Percentiles rank a stretch among this genome's conserved stretches.
phyloP scores from a whole-genome alignment of 2,113 vertebrate genomes.

The Cyanoramphus novaezelandiae region DNA sequence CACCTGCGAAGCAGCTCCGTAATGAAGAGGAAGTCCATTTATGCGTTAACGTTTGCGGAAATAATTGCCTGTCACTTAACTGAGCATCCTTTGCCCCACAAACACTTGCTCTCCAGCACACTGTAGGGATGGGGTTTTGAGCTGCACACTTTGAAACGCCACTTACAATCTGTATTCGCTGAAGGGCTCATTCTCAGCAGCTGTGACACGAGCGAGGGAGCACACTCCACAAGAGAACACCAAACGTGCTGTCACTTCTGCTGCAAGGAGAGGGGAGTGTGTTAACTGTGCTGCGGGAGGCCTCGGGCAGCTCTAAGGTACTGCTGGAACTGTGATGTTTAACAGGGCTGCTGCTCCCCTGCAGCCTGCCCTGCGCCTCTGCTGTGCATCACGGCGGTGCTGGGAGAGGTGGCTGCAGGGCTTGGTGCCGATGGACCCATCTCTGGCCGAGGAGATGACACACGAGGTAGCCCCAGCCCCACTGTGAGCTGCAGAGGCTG shows the following conservation, averaged over 20 bases:
- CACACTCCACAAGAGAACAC: background rate
- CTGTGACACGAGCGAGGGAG: background rate
- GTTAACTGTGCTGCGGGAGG: background rate
- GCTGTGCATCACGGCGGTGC: fast-evolving
- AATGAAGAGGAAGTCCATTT: conserved; percentile 63
- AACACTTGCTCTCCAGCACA: conserved; percentile 3
- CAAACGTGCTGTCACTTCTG: background rate
- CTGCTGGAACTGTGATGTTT: background rate
- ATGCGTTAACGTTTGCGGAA: conserved; percentile 12
- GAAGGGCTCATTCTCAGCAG: conserved; percentile 7
- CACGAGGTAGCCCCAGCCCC: fast-evolving
- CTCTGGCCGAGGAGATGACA: background rate
- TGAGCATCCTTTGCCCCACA: conserved; percentile 12
- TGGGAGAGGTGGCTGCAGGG: background rate
- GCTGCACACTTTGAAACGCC: background rate
- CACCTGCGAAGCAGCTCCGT: conserved; percentile 21
- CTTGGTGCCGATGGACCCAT: fast-evolving
- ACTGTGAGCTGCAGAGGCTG: background rate
- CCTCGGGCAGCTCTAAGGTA: background rate
- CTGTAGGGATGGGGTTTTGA: background rate
- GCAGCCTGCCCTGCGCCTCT: background rate
- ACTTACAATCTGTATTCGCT: conserved; percentile 5
- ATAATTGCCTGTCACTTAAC: conserved; percentile 63
- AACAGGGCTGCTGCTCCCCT: background rate
- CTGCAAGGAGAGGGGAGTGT: background rate